Evolutionary conservation across 2,888 invertebrate species (phyloP), one percentile per base, ranked within the genome.

Genomic region (Acleris holmiana): DNA sequence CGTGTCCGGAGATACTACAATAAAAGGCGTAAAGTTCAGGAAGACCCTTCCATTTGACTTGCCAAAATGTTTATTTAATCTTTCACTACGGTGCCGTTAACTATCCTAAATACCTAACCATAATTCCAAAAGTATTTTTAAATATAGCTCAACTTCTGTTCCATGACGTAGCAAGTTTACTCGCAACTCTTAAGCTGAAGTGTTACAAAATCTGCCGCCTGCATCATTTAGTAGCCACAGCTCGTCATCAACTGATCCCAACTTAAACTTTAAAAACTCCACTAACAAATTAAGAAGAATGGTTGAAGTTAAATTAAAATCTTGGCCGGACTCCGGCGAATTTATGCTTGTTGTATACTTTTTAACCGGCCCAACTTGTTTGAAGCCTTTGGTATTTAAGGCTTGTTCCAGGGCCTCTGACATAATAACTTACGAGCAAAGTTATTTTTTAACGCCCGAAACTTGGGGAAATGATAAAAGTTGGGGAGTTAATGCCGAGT

Each of bases 271-370:
- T 73, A 73, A 76, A 76, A 84, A 81, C 80, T 84, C 79, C 71
- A 82, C 80, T 83, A 80, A 85, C 88, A 90, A 91, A 91, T 91
- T 88, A 90, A 90, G 89, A 91, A 85, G 79, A 88, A 91, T 89
- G 88, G 85, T 72, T 73, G 61, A 91, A 91, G 84, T 91, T 91
- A 90, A 91, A 91, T 91, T 91, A 91, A 91, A 91, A 89, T 85
- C 87, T 88, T 84, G 79, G 79, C 74, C 71, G 75, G 72, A 72
- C 61, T 65, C 75, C 70, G 68, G 72, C 70, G 77, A 84, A 88
- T 89, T 89, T 90, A 89, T 86, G 85, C 80, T 74, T 84, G 85
- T 89, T 89, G 80, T 86, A 76, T 82, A 69, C 65, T 69, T 63
- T 61, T 68, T 57, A 69, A 70, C 64, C 68, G 67, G 67, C 57